Conservation (phyloP, 2,113 vertebrate genomes). For the Upupa epops region DNA sequence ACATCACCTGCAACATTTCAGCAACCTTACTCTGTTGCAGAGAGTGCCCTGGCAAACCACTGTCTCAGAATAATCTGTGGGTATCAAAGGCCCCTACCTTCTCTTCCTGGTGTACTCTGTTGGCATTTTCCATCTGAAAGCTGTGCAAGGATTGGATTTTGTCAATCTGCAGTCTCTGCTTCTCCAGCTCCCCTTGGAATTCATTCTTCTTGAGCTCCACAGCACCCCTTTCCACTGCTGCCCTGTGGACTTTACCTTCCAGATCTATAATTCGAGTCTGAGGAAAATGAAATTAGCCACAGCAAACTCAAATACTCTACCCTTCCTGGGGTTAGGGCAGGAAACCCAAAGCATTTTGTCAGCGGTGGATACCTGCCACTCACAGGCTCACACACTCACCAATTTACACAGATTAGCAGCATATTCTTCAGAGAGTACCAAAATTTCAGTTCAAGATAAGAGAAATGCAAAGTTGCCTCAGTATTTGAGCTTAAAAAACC, state of each 20-base stretch:
- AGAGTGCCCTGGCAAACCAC: neutral
- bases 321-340: too few relatives aligned
- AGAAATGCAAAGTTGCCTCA: neutral
- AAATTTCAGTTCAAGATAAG: neutral
- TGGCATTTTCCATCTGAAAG: slow-evolving; percentile 81
- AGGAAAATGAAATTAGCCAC: neutral
- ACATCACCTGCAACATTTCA: neutral
- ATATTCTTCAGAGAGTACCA: neutral
- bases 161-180: slow-evolving; percentile 82
- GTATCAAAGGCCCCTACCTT: slow-evolving; percentile 76
- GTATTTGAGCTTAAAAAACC: neutral
- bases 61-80: neutral
- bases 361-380: neutral
- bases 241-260: slow-evolving; percentile 83
- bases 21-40: neutral
- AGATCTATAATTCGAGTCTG: slow-evolving; percentile 85
- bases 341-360: neutral
- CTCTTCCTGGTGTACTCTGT: slow-evolving; percentile 80
- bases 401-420: neutral
- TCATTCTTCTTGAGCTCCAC: slow-evolving; percentile 88
- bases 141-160: slow-evolving; percentile 82
- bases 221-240: slow-evolving; percentile 76
- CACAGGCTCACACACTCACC: neutral
- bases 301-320: neutral
- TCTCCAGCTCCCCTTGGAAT: slow-evolving; percentile 85